Evolutionary conservation across 2,113 vertebrate genomes (phyloP).

Genomic region (Elgaria multicarinata): DNA sequence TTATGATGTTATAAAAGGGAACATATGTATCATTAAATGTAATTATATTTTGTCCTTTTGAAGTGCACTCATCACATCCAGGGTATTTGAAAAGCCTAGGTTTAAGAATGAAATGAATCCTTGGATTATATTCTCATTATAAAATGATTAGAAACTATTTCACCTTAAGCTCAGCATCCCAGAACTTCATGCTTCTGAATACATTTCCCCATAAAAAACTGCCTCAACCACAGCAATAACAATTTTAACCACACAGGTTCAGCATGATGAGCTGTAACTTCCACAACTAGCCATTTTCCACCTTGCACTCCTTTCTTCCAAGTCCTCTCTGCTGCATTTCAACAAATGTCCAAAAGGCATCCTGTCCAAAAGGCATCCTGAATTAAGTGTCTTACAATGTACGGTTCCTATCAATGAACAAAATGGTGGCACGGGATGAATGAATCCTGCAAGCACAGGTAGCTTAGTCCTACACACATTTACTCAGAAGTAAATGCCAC

Average conservation of each 20-base stretch:
- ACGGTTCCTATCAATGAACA: background rate
- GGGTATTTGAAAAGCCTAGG: constrained; percentile 48
- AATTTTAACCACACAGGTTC: constrained; percentile 56
- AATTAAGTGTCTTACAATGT: background rate
- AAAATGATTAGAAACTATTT: constrained; percentile 60
- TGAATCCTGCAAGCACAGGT: background rate
- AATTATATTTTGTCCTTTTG: constrained; percentile 57
- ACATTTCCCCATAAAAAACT: constrained; percentile 62
- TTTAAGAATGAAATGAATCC: constrained; percentile 63
- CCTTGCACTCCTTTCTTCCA: constrained; percentile 13
- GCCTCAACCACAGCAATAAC: constrained; percentile 33
- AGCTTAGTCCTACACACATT: too few relatives aligned
- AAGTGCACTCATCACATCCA: constrained; percentile 54
- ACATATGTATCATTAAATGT: constrained; percentile 55
- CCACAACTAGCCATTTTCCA: background rate
- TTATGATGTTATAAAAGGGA: constrained; percentile 37
- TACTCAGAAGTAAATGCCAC: background rate
- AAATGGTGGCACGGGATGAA: background rate
- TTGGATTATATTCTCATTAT: constrained; percentile 72
- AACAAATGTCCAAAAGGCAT: background rate
- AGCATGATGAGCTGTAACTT: constrained; percentile 43
- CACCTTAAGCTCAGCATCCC: constrained; percentile 59
- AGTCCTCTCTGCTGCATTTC: background rate
- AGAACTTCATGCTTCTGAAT: constrained; percentile 63
- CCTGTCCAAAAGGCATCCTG: background rate